Evolutionary conservation across 2,113 vertebrate species (phyloP), one percentile per base, ranked within the genome.

Genomic region (Dipodomys stephensi): DNA sequence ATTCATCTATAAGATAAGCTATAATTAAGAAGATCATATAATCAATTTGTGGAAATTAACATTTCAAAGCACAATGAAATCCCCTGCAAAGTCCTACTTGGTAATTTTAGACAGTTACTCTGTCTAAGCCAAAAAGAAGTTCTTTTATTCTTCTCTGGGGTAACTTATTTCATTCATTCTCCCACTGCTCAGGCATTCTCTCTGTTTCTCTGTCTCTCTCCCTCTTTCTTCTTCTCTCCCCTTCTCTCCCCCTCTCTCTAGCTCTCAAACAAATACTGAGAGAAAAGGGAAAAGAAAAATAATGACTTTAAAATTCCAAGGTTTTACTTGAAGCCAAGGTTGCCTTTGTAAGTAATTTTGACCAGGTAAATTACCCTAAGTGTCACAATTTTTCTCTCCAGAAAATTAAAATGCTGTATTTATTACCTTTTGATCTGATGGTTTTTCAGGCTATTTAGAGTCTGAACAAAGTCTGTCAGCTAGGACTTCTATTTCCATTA

Each of bases 281-380:
- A 85, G 74, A 81, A 91, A 84, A 90, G 81, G 35, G 35, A 92
- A 94, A 93, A 72, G 64, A 46, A 95, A 96, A 95, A 80, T 92
- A 95, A 82, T 89, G 95, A 93, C 87, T 84, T 93, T 95, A 91
- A 95, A 96, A 95, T 93, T 84, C 92, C 93, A 95, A 94, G 91
- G 90, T 89, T 96, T 95, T 91, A 93, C 90, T 95, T 83, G 68
- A 94, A 91, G 68, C 90, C 95, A 96, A 96, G 95, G 87, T 20
- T 95, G 65, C 73, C 89, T 95, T 96, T 94, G 84, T 94, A 91
- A 78, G 90, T n/a, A 95, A 97, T 94, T 96, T 95, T 96, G 94
- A 97, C 96, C 94, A 95, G 85, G 93, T 87, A 97, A 96, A 96
- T 97, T 96, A 84, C 87, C 69, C 92, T 95, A 96, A 95, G 78